Evolutionary conservation across 2,888 invertebrate species (phyloP), one percentile per base, ranked within the genome.

Genomic region (Lymantria monacha): DNA sequence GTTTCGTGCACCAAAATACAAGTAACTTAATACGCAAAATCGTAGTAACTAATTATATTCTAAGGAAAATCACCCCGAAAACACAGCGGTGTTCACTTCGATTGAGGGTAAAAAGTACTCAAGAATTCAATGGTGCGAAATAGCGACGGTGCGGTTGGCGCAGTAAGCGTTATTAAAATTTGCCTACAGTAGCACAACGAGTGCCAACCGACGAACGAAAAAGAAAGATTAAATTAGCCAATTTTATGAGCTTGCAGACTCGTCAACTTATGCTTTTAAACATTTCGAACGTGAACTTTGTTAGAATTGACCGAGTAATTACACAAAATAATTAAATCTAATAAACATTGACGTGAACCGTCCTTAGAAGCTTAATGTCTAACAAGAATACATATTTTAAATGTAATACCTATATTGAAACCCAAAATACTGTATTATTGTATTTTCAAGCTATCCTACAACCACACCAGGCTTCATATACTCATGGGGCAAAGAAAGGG

Each of bases 101-200:
- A 67, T 77, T 69, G 69, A 60, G 73, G 72, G 74, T 73, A 76
- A 79, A 81, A 80, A 79, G 74, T 79, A 71, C 79, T 79, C 76
- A 77, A 76, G 77, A 63, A 80, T 78, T 81, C 82, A 83, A 82
- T 83, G 83, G 81, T 66, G 80, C 78, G 76, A 82, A 83, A 80
- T 78, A 76, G 70, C 76, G 59, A 67, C 76, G 60, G 68, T 66
- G 70, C 72, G 71, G 71, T 71, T 72, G 75, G 65, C 78, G 72
- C 72, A 74, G 83, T 82, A 81, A 83, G 83, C 85, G 75, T 83
- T 84, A 85, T 85, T 85, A 85, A 85, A 85, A 84, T 83, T 82
- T 83, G 83, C 83, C 81, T 82, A 82, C 80, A 69, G 70, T 63
- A 58, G 79, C 81, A 75, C 72, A 76, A 74, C 74, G 71, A 78